These are phyloP conservation scores for Tetramorium alpestre DNA, from an alignment of 1,140 invertebrate species.

Conservation along the genomic window DNA sequence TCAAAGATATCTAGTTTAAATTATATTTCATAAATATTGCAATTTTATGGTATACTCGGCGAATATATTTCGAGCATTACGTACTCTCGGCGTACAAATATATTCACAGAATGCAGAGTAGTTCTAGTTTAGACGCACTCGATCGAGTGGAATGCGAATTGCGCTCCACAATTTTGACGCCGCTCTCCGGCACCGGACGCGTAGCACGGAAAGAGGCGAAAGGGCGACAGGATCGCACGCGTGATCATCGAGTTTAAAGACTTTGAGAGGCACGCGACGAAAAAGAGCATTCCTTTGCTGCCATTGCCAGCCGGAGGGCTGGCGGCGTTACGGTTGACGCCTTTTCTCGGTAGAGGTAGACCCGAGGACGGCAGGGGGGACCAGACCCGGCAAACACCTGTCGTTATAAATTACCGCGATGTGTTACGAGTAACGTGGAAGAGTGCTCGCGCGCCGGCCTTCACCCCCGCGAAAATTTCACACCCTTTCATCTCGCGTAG, in stretches of 20 bases:
- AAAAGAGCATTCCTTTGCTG: conserved; percentile 65
- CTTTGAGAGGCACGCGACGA: conserved; percentile 57
- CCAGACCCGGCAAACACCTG: conserved; percentile 46
- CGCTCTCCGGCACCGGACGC: neutral
- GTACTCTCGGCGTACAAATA: neutral
- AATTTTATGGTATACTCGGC: neutral
- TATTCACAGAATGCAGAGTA: neutral
- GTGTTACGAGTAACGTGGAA: conserved; percentile 57
- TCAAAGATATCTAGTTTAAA: conserved; percentile 1
- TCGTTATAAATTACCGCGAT: conserved; percentile 70
- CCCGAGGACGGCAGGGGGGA: conserved; percentile 14
- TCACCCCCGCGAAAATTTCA: conserved; percentile 36
- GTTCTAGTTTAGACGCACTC: neutral
- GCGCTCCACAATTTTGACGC: neutral
- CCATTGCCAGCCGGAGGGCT: conserved; percentile 7
- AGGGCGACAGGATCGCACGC: conserved; percentile 1
- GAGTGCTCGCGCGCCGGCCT: conserved; percentile 14
- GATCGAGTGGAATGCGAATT: neutral
- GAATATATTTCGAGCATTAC: conserved; percentile 7
- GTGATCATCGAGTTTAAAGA: conserved; percentile 53
- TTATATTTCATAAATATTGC: conserved; percentile 19
- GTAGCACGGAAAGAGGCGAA: conserved; percentile 14
- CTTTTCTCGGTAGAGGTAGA: conserved; percentile 60
- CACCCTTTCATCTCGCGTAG: conserved; percentile 3
- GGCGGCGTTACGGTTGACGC: conserved; percentile 63